These are phyloP conservation scores for Homarus americanus DNA, from an alignment of 1,140 invertebrate genomes.

Conservation along the genomic window DNA sequence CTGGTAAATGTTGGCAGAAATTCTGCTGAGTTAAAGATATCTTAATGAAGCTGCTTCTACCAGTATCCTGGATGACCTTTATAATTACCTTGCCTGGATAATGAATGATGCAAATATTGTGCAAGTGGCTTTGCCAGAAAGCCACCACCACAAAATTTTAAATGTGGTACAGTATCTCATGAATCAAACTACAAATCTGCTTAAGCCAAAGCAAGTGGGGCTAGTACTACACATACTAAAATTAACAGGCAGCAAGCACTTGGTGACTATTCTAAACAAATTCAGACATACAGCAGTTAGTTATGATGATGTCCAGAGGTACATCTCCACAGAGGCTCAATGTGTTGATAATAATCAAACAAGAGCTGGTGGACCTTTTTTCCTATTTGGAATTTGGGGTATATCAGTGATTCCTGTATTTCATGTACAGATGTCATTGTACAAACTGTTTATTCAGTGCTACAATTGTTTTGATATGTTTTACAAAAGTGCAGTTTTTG, in stretches of 20 bases:
- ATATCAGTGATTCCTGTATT: too few species aligned
- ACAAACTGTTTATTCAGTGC: too few species aligned
- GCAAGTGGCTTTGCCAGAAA: not conserved
- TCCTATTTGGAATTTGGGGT: conserved; percentile 10
- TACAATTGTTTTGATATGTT: too few species aligned
- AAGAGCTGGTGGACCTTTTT: not conserved
- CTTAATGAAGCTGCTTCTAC: not conserved
- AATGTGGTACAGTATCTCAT: conserved; percentile 3
- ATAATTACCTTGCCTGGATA: not conserved
- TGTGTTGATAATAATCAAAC: conserved; percentile 7
- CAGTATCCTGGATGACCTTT: not conserved
- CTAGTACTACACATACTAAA: conserved; percentile 9
- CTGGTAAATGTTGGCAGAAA: too few species aligned
- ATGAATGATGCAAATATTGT: not conserved
- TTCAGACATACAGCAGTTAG: conserved; percentile 22
- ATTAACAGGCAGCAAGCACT: not conserved
- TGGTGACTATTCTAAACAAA: conserved; percentile 1
- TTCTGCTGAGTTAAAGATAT: not conserved
- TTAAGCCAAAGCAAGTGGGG: conserved; percentile 20
- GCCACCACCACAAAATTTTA: not conserved
- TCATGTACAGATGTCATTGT: too few species aligned
- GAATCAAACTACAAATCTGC: conserved; percentile 28
- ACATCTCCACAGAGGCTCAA: conserved; percentile 17
- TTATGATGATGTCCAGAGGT: not conserved
- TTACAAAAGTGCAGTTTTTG: too few species aligned